Conservation (phyloP, 1,140 invertebrate genomes). For the Anadara kagoshimensis region DNA sequence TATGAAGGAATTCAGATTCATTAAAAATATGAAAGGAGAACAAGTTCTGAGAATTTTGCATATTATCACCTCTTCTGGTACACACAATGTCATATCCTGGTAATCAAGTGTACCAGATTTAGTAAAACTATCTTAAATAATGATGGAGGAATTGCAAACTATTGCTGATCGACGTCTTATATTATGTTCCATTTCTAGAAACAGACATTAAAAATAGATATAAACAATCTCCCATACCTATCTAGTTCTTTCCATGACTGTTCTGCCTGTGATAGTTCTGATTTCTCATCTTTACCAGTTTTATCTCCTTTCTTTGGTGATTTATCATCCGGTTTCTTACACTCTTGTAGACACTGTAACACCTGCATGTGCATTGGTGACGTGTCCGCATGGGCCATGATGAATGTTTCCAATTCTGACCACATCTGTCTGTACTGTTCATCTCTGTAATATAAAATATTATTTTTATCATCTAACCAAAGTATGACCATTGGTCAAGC, state of each 20-base stretch:
- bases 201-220: neutral
- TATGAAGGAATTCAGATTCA: neutral
- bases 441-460: conserved; percentile 77
- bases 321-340: conserved; percentile 76
- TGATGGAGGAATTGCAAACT: neutral
- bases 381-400: conserved; percentile 83
- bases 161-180: neutral
- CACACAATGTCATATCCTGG: neutral
- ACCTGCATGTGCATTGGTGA: conserved; percentile 84
- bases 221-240: conserved; percentile 76
- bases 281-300: conserved; percentile 74
- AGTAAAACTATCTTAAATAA: neutral
- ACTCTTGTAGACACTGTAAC: conserved; percentile 88
- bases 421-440: conserved; percentile 94
- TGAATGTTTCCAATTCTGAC: conserved; percentile 89
- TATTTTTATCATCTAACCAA: neutral
- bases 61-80: neutral
- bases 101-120: too few species aligned
- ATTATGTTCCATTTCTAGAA: neutral
- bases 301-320: conserved; percentile 64
- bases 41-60: neutral
- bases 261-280: conserved; percentile 78
- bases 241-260: conserved; percentile 79
- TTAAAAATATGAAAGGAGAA: neutral
- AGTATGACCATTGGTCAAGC: neutral